Base-by-base conservation (phyloP, 2,797 vertebrate genomes). In the Vespertilio murinus region DNA sequence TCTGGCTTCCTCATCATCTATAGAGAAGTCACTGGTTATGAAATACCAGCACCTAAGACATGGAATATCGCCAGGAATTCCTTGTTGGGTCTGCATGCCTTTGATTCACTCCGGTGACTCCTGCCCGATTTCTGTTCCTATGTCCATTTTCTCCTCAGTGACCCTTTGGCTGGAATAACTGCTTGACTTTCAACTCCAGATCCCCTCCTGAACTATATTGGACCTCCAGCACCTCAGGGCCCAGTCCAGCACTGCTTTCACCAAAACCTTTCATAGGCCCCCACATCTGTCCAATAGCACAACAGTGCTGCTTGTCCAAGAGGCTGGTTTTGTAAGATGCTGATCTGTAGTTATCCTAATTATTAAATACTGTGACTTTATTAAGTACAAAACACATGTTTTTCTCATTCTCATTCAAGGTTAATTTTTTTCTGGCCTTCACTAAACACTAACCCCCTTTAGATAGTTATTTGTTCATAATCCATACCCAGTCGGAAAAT, bases 401-500 rank as follows among this genome's bases (percentile, higher is more conserved):
- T 92, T 71, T 28, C 33, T 93, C n/a, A 45, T 59, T 88, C 22
- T 83, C n/a, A 42, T 52, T 77, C 75, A 83, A 78, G 6, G 49
- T 13, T 88, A 83, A 70, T 42, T 93, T 73, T 75, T 38, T 80
- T 71, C 28, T 42, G n/a, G 22, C 47, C 69, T 75, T 87, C 54
- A 40, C 25, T 52, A 74, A 81, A 65, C 2, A 45, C 17, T 25
- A 20, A 73, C 45, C 20, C 22, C 28, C 38, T 42, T 89, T 52
- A 69, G 71, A 75, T 70, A 86, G 49, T 52, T 88, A 3, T 79
- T 71, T 95, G 42, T 83, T 89, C 59, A 89, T 38, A 90, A 40
- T 40, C 11, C 16, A 45, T 92, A 56, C 49, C 52, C 52, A 49
- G 52, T 67, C 91, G 64, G 64, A 90, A 94, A 91, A 56, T 90